Evolutionary conservation across 2,888 invertebrate genomes (phyloP), one percentile per base, ranked within the genome.

Genomic region (Andrena bucephala): DNA sequence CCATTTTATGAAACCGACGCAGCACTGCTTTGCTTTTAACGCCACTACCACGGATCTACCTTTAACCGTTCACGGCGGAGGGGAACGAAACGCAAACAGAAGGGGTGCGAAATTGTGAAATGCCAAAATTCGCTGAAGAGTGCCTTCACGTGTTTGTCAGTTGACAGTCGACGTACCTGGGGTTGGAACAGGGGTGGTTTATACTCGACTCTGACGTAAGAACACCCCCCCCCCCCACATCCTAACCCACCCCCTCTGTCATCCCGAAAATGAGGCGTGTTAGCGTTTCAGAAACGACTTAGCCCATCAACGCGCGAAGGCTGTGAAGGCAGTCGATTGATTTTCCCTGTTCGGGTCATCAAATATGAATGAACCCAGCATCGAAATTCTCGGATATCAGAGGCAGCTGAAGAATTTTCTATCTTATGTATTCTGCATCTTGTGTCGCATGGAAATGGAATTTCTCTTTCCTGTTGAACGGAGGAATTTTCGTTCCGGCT

Each of bases 131-230:
- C 62, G 50, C 60, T 42, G 24, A 31, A 54, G 29, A 31, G 59
- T 70, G 50, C 42, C 63, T 72, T 24, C 54, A 0, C 52, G 27
- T 48, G 42, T 78, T 77, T 71, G 71, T 71, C 66, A 50, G 29
- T 60, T n/a, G 48, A 67, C 59, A 29, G 33, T 71, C 59, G 24
- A 48, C 42, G 63, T 60, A 24, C 36, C 54, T 20, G 33, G 8
- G 20, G 33, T n/a, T 48, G 65, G 50, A 27, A 29, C 71, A 48
- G 50, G 31, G 54, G n/a, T 66, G 42, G 8, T 27, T 27, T 57
- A 74, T 85, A 57, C 54, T 69, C 48, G 29, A 63, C 27, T 29
- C 16, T 87, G 87, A 87, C 87, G 87, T 87, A 87, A 87, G 77
- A 87, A 81, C 62, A 50, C 68, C 59, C 79, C 67, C n/a, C n/a